phyloP scores from a whole-genome alignment of 2,113 vertebrate genomes.

The Narcine bancroftii region DNA sequence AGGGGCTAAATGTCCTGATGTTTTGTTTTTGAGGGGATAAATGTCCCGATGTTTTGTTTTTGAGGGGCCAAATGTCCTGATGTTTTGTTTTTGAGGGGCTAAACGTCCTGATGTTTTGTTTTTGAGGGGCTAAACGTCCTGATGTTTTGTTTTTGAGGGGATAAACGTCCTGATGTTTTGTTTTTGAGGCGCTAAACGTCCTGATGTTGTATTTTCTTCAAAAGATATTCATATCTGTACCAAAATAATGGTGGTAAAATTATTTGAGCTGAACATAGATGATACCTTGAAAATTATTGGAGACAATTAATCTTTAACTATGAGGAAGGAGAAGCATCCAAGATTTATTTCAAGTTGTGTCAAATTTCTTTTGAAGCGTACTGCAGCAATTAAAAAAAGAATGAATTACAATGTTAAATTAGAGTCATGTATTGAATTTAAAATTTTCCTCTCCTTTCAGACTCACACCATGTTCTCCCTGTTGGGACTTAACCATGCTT shows the following conservation, averaged over 20 bases:
- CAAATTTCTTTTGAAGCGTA: not conserved
- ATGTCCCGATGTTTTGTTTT: too few species aligned
- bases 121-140: not conserved
- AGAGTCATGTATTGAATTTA: not conserved
- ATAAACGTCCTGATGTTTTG: too few species aligned
- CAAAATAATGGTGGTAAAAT: not conserved
- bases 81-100: not conserved
- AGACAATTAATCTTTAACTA: not conserved
- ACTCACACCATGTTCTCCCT: constrained; percentile 94
- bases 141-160: not conserved
- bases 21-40: too few species aligned
- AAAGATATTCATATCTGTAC: not conserved
- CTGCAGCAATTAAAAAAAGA: too few species aligned
- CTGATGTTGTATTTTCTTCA: not conserved
- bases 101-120: too few species aligned
- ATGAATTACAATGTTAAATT: not conserved
- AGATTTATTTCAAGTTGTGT: not conserved
- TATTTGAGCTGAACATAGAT: not conserved
- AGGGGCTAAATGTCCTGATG: not conserved
- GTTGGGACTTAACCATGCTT: constrained; percentile 88
- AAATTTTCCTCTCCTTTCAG: constrained; percentile 51
- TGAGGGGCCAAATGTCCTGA: not conserved
- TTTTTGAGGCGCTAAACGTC: not conserved
- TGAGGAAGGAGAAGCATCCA: not conserved
- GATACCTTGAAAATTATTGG: not conserved